Evolutionary conservation across 2,113 vertebrate genomes (phyloP).

Genomic region (Myrmecophaga tridactyla): DNA sequence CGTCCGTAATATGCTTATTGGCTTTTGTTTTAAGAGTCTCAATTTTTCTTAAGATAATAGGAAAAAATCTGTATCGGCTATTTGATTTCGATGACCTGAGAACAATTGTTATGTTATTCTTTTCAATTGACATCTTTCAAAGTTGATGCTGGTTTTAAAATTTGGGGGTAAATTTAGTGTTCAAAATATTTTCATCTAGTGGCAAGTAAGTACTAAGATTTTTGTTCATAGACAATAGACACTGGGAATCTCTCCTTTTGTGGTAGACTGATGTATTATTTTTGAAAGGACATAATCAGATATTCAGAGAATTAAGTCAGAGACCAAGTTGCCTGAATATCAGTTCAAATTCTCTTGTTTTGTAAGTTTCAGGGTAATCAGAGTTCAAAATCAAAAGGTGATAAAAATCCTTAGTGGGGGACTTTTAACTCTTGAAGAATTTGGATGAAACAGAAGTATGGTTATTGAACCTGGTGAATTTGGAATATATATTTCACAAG

Average conservation of each 20-base stretch:
- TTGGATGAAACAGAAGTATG: not conserved
- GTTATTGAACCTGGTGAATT: not conserved
- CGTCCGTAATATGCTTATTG: not conserved
- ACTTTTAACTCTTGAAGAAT: not conserved
- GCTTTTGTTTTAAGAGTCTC: not conserved
- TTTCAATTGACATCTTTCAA: not conserved
- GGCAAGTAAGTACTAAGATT: not conserved
- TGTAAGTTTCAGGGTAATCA: not conserved
- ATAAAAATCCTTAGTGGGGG: not conserved
- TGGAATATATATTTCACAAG: not conserved
- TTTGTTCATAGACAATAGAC: not conserved
- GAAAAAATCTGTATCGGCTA: not conserved
- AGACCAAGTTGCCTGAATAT: not conserved
- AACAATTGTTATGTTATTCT: not conserved
- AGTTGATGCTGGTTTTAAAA: not conserved
- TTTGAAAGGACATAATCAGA: not conserved
- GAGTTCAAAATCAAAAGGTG: not conserved
- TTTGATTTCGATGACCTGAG: constrained; percentile 1
- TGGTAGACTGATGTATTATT: not conserved
- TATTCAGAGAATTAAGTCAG: not conserved
- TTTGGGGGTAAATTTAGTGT: not conserved
- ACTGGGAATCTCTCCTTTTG: not conserved
- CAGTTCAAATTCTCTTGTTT: not conserved
- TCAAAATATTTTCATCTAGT: too few relatives aligned
- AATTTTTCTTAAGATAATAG: not conserved